Base-by-base conservation (phyloP, 1,140 invertebrate species). In the Heliconius nattereri region DNA sequence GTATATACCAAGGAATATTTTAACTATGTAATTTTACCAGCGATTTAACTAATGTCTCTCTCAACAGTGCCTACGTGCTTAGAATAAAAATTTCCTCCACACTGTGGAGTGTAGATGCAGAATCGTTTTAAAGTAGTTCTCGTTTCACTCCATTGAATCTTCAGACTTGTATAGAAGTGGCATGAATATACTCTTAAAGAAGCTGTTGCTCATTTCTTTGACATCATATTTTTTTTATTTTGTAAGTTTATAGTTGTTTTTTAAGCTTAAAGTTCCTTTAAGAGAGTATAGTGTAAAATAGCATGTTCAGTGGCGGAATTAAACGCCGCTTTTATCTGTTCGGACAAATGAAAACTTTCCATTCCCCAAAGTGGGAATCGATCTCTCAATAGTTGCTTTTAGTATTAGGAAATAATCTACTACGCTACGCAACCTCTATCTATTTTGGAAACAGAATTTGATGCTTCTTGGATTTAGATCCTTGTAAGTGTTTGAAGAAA, bases 31-130 rank as follows among this genome's bases (percentile, higher is more conserved):
- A 86, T 86, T 86, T 86, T 78, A 86, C 84, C 80, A 82, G 76
- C 83, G 81, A 86, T 86, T 86, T 84, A 81, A 82, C 84, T 86
- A 86, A 86, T 85, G 85, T 84, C 83, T 85, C 84, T 84, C 85
- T 84, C 85, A 86, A 83, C 82, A 82, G 80, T 37, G 75, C 37
- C 80, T 80, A 83, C 85, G 85, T 86, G 85, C 81, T 83, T 85
- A 71, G 85, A 85, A 86, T 86, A 84, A 83, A 80, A 79, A 76
- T 82, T 76, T 70, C 66, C 71, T 70, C 73, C 73, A 52, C 73
- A 70, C 32, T 37, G 32, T 71, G 29, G 71, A 72, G 71, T 72
- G 54, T 57, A 8, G 54, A 57, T 57, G 54, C 54, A 73, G 80
- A 71, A 82, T 73, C 35, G 73, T 84, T 83, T 81, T 81, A 81